These are phyloP conservation scores for Bostrychus sinensis DNA, from an alignment of 2,113 vertebrate genomes.

Conservation along the genomic window DNA sequence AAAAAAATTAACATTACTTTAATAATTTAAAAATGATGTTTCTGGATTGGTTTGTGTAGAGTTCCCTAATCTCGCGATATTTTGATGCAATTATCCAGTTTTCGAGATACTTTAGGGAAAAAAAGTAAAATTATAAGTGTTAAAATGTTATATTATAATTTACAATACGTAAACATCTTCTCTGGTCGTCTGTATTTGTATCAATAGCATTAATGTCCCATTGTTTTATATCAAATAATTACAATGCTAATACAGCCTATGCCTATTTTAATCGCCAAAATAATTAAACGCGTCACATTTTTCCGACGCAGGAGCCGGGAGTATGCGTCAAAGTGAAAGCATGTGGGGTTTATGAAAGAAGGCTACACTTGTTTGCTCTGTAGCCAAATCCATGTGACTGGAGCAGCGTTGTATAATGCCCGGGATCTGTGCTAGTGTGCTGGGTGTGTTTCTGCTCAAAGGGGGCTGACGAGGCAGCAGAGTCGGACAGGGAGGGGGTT, in stretches of 20 bases:
- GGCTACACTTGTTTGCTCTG: conserved; percentile 27
- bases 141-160: too few species aligned
- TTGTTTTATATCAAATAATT: not conserved
- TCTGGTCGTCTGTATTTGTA: too few species aligned
- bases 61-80: not conserved
- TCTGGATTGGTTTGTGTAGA: not conserved
- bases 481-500: not conserved
- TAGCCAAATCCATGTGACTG: conserved; percentile 63
- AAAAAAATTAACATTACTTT: not conserved
- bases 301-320: not conserved
- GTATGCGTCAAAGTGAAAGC: conserved; percentile 8
- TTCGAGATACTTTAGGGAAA: not conserved
- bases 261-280: not conserved
- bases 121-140: not conserved
- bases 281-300: not conserved
- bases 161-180: too few species aligned
- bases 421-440: conserved; percentile 64
- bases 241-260: too few species aligned
- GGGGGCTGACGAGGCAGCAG: conserved; percentile 20
- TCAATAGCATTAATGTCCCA: not conserved
- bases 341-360: conserved; percentile 63
- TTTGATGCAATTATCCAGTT: not conserved
- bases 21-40: not conserved
- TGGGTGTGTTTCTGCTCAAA: conserved; percentile 31
- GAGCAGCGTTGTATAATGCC: conserved; percentile 67